Evolutionary conservation across 2,797 vertebrate species (phyloP).

Genomic region (Cyclopterus lumpus): DNA sequence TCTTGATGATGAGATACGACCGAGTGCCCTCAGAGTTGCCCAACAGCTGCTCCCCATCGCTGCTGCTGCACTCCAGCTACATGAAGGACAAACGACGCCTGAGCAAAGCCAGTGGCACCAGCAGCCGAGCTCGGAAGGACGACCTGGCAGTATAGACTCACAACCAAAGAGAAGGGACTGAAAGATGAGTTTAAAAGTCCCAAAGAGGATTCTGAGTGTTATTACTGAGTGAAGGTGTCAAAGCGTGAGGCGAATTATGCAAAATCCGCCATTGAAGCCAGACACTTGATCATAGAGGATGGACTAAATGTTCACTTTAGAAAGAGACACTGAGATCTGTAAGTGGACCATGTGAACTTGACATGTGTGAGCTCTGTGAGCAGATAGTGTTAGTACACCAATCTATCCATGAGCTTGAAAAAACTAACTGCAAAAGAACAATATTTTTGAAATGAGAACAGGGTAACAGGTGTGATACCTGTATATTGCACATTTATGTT

Average conservation of each 20-base stretch:
- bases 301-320: not conserved
- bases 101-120: slow-evolving; percentile 91
- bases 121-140: slow-evolving; percentile 90
- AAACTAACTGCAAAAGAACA: slow-evolving; percentile 64
- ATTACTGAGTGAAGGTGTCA: slow-evolving; percentile 5
- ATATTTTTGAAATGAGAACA: slow-evolving; percentile 43
- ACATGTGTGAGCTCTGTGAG: slow-evolving; percentile 23
- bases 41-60: slow-evolving; percentile 74
- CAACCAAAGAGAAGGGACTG: slow-evolving; percentile 4
- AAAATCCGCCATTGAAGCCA: slow-evolving; percentile 18
- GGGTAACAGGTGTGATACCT: slow-evolving; percentile 63
- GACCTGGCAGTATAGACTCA: slow-evolving; percentile 90
- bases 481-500: slow-evolving; percentile 64
- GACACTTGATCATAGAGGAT: slow-evolving; percentile 10
- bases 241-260: slow-evolving; percentile 1
- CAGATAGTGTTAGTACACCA: slow-evolving; percentile 1
- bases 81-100: slow-evolving; percentile 88
- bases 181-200: slow-evolving; percentile 5
- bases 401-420: slow-evolving; percentile 34
- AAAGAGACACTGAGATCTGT: slow-evolving; percentile 30
- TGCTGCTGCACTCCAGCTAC: slow-evolving; percentile 75
- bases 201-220: slow-evolving; percentile 10
- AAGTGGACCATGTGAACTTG: slow-evolving; percentile 16
- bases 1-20: slow-evolving; percentile 85
- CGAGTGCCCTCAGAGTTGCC: slow-evolving; percentile 75